Base-by-base conservation (phyloP, 2,888 invertebrate species). In the Hemicrepidius hirtus region DNA sequence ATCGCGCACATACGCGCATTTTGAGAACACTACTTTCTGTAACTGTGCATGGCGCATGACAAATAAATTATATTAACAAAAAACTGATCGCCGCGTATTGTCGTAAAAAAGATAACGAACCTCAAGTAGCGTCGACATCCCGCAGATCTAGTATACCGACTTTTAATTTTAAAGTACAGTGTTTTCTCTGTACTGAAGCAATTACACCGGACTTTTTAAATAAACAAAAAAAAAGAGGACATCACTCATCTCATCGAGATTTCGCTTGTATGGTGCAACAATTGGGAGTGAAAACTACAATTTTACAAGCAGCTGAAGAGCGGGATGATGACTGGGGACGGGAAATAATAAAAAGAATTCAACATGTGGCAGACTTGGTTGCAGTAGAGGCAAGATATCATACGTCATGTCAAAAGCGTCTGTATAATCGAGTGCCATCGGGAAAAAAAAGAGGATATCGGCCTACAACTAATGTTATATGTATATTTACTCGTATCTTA, bases 401-500 rank as follows among this genome's bases (percentile, higher is more conserved):
- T 62, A 2, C 0, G n/a, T 73, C 24, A 12, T 73, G 73, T 46
- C 40, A 49, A n/a, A 69, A 63, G 10, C 9, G 13, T 6, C 50
- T 50, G 20, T 28, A 50, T 16, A 6, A 44, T 21, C 12, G 21
- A 2, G 12, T 24, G 21, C 3, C 24, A 10, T n/a, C 50, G 4
- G 50, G 50, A 3, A 1, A 21, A 4, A 53, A 75, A 75, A 75
- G 67, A 62, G 62, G 74, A 16, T 50, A 69, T 66, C 72, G 46
- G 12, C 69, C 74, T 1, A 63, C 71, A 28, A 41, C 67, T 32
- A 75, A 75, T 37, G 68, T 76, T 44, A 71, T 74, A 64, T 75
- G 24, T 3, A 68, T 7, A 74, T 77, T 12, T 77, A 46, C 40
- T 68, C 63, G 18, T 75, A 68, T 40, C 10, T 46, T 46, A 16